Evolutionary conservation across 64 coral and sea anemone species (phyloP), one percentile per base, ranked within the genome.

Genomic region (Actinia equina): DNA sequence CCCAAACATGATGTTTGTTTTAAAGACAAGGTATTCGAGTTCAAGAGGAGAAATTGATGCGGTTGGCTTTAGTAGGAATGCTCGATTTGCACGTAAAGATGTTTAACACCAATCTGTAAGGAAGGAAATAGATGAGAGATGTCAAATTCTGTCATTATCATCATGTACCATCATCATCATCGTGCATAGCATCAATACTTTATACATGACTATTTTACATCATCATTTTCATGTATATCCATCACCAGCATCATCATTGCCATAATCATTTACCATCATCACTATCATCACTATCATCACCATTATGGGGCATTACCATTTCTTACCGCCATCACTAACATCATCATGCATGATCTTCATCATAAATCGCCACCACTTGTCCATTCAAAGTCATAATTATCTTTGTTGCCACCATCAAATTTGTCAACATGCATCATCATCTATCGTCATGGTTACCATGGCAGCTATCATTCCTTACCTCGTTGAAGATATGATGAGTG

Each of bases 71-170:
- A 98, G 84, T 87, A 94, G 25, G 95, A 98, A 69, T 94, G 87
- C 69, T 98, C 96, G 70, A 98, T 94, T 54, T 98, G 96, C 12
- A 98, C 96, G 51, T 98, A 98, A 18, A 98, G 96, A 77, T 98
- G 96, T 67, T 94, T 94, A 18, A 98, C 90, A 15, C 96, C 96
- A 88, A 94, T 67, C 96, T 98, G 30, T 25, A 88, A 59, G 59
- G 69, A 41, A 46, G 60, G 22, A 52, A 17, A 52, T 87, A 16
- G 1, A 55, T 82, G 4, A 82, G 52, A 8, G 52, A 6, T 20
- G 17, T 63, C 18, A 20, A 6, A 19, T 63, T 63, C 60, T 17
- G 17, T 63, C 60, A 65, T 65, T 20, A 65, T n/a, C 62, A 6
- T 23, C 20, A n/a, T 65, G 19, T 8, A n/a, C 10, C n/a, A 23